These are phyloP conservation scores for Hypercompe scribonia DNA, from an alignment of 2,888 invertebrate genomes.

Conservation along the genomic window DNA sequence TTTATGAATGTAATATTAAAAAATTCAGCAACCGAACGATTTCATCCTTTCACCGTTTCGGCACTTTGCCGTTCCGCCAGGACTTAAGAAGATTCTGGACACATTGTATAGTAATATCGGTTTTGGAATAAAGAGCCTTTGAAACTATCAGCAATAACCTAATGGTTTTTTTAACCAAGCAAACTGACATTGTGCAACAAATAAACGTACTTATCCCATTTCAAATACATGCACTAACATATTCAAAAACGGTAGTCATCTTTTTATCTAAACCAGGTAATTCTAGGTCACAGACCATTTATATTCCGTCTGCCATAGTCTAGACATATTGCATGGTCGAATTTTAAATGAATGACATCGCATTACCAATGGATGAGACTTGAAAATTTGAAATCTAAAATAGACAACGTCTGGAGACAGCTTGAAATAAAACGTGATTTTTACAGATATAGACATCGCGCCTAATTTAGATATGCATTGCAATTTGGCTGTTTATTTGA, in stretches of 20 bases:
- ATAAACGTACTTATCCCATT: conserved; percentile 20
- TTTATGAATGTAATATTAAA: no score
- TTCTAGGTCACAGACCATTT: conserved; percentile 84
- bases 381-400: conserved; percentile 82
- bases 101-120: background rate
- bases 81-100: background rate
- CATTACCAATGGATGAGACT: conserved; percentile 83
- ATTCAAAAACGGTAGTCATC: conserved; percentile 45
- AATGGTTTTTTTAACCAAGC: background rate
- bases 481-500: conserved; percentile 7
- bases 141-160: background rate
- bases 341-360: conserved; percentile 82
- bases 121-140: background rate
- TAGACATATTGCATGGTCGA: conserved; percentile 86
- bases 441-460: conserved; percentile 31
- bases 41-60: background rate
- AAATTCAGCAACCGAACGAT: background rate
- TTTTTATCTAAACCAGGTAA: conserved; percentile 66
- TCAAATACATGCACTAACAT: conserved; percentile 38
- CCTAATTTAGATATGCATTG: conserved; percentile 37
- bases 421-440: conserved; percentile 59
- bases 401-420: conserved; percentile 75
- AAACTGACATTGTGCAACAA: background rate
- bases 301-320: conserved; percentile 80
- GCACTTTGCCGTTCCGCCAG: background rate